Evolutionary conservation across 1,140 invertebrate species (phyloP).

Genomic region (Hermatobates lingyangjiaoensis): DNA sequence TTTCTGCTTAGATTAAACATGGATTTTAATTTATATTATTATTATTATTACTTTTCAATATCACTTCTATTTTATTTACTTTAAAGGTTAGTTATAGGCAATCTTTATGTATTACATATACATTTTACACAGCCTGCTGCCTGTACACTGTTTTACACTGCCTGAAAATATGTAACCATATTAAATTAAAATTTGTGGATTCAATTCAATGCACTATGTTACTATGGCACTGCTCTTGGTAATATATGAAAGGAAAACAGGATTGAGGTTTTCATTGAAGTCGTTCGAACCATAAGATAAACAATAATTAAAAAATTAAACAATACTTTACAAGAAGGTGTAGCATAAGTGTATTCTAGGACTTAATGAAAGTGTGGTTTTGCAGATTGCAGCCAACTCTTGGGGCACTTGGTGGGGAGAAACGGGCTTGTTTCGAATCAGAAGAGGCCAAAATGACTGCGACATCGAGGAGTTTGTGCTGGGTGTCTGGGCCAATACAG

Average conservation of each 20-base stretch:
- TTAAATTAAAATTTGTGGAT: too few species aligned
- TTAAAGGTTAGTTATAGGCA: too few species aligned
- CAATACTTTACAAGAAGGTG: background rate
- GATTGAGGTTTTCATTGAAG: background rate
- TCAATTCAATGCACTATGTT: background rate
- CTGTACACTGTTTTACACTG: too few species aligned
- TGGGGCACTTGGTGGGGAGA: constrained; percentile 85
- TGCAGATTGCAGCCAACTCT: constrained; percentile 70
- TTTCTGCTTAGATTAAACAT: too few species aligned
- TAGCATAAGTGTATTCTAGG: background rate
- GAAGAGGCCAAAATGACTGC: constrained; percentile 60
- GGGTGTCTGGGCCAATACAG: constrained; percentile 37
- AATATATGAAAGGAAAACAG: background rate
- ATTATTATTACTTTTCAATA: too few species aligned
- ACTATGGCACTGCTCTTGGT: background rate
- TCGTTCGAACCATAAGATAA: background rate
- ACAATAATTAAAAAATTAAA: background rate
- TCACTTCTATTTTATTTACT: too few species aligned
- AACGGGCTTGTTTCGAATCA: constrained; percentile 62
- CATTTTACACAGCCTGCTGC: too few species aligned
- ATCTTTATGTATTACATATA: too few species aligned
- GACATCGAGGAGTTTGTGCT: constrained; percentile 72
- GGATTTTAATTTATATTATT: too few species aligned
- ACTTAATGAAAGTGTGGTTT: constrained; percentile 8
- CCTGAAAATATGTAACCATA: too few species aligned